phyloP scores from a whole-genome alignment of 2,797 vertebrate genomes.

The Anguilla marmorata region DNA sequence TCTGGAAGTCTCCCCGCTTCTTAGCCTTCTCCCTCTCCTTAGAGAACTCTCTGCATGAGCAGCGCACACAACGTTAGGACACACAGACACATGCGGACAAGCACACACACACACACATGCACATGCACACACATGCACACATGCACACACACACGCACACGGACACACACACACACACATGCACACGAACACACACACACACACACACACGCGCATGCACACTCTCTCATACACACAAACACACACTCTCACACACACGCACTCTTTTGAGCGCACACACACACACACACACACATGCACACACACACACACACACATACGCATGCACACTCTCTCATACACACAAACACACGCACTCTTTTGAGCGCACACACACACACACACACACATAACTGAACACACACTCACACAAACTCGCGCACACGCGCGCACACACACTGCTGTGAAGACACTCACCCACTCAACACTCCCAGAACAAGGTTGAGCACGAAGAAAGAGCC shows the following conservation, averaged over 20 bases:
- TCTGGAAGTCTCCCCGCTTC: slow-evolving; percentile 95
- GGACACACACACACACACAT: too few relatives aligned
- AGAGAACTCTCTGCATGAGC: slow-evolving; percentile 87
- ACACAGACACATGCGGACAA: background rate
- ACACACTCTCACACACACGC: background rate
- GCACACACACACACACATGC: background rate
- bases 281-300: background rate
- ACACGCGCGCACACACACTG: too few relatives aligned
- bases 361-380: background rate
- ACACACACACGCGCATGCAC: background rate
- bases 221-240: too few relatives aligned
- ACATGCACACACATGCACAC: too few relatives aligned
- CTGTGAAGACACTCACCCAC: slow-evolving; percentile 80
- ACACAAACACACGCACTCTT: slow-evolving; percentile 9
- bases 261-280: too few relatives aligned
- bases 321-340: too few relatives aligned
- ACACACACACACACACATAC: background rate
- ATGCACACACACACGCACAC: too few relatives aligned
- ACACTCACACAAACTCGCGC: background rate
- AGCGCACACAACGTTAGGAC: background rate
- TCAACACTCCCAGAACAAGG: slow-evolving; percentile 98
- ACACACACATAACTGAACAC: background rate
- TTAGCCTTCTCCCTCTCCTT: slow-evolving; percentile 98
- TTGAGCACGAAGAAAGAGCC: slow-evolving; percentile 99
- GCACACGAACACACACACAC: background rate